phyloP scores from a whole-genome alignment of 2,113 vertebrate genomes.

The Puffinus mauretanicus region DNA sequence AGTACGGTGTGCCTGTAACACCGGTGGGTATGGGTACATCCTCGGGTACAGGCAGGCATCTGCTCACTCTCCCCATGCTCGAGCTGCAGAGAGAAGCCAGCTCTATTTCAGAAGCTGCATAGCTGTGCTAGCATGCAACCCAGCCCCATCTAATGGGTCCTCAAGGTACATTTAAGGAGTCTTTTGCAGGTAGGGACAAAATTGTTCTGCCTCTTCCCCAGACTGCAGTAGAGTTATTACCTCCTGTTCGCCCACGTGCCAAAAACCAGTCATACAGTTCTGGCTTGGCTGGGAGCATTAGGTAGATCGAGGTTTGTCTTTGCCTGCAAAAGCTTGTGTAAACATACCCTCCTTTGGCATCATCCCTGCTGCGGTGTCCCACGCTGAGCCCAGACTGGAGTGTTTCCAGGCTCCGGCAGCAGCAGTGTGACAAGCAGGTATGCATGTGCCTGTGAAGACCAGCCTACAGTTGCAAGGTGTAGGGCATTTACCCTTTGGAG shows the following conservation, averaged over 20 bases:
- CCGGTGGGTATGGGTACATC: fast-evolving
- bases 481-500: neutral
- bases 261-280: neutral
- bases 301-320: neutral
- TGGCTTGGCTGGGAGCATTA: neutral
- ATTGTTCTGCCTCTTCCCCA: neutral
- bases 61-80: fast-evolving
- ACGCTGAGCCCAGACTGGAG: neutral
- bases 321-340: neutral
- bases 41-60: fast-evolving
- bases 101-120: neutral
- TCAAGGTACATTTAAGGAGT: neutral
- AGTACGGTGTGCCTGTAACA: neutral
- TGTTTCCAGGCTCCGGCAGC: neutral
- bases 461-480: neutral
- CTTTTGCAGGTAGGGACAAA: neutral
- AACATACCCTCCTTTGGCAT: neutral
- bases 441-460: fast-evolving
- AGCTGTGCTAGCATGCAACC: neutral
- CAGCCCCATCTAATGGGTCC: neutral
- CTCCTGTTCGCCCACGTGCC: neutral
- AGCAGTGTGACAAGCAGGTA: neutral
- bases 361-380: neutral
- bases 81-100: neutral
- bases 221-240: neutral